Conservation (phyloP, 2,888 invertebrate genomes). For the Tridacna gigas region DNA sequence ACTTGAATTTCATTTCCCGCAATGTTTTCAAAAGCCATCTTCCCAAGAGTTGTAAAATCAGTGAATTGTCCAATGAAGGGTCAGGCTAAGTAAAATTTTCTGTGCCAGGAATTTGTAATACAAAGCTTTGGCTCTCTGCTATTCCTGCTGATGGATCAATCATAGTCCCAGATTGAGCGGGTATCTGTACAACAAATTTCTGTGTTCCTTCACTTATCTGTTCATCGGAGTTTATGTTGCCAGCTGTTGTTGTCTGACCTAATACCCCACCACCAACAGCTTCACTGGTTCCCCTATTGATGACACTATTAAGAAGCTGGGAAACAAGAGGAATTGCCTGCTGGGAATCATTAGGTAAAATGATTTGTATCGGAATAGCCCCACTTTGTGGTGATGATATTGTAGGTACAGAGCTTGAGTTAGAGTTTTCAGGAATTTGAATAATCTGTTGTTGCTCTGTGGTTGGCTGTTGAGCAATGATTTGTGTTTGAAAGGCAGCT, state of each 20-base stretch:
- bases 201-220: constrained; percentile 39
- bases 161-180: constrained; percentile 47
- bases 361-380: constrained; percentile 62
- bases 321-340: constrained; percentile 57
- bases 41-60: background rate
- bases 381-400: constrained; percentile 44
- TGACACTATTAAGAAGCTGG: constrained; percentile 59
- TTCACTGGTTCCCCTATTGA: constrained; percentile 37
- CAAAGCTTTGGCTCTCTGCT: constrained; percentile 57
- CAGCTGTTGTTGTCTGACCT: constrained; percentile 12
- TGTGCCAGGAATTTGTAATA: constrained; percentile 59
- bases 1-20: background rate
- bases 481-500: constrained; percentile 19
- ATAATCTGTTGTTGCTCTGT: constrained; percentile 31
- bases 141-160: constrained; percentile 41
- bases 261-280: background rate
- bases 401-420: constrained; percentile 1
- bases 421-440: constrained; percentile 51
- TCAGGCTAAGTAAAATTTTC: constrained; percentile 31
- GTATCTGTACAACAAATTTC: constrained; percentile 62
- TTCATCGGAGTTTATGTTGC: background rate
- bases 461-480: constrained; percentile 29
- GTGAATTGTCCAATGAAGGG: background rate
- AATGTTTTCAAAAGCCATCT: background rate
- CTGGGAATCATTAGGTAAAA: constrained; percentile 62